A percentile compares a stretch with the other conserved stretches of the same genome.
These are phyloP conservation scores for Falco berigora DNA, from an alignment of 2,797 vertebrate species.

Conservation along the genomic window DNA sequence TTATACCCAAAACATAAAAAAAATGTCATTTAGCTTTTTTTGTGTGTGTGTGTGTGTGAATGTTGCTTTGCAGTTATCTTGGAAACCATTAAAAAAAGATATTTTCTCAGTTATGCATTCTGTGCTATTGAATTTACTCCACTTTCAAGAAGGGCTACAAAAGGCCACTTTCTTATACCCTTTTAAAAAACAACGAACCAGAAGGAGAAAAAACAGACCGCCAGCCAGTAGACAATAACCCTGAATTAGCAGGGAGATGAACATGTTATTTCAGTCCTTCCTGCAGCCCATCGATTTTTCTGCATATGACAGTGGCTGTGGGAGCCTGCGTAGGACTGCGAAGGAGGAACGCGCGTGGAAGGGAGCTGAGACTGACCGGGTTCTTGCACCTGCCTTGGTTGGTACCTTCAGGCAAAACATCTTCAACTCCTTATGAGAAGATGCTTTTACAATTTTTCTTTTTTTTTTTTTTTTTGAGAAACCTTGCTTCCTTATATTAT, in stretches of 20 bases:
- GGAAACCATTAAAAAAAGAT: not conserved
- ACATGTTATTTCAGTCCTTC: not conserved
- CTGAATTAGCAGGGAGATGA: not conserved
- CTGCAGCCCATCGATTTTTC: not conserved
- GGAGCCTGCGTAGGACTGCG: fast-evolving
- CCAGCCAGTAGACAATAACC: not conserved
- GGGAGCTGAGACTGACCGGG: not conserved
- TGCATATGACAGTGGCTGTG: fast-evolving
- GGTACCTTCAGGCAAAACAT: not conserved
- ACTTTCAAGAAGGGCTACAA: not conserved
- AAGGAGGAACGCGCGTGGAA: not conserved
- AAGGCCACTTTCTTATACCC: not conserved
- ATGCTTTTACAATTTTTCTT: not conserved
- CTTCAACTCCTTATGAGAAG: not conserved
- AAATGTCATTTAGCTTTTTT: not conserved
- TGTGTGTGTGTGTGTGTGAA: not conserved
- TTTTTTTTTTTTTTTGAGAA: not conserved
- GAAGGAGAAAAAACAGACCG: not conserved
- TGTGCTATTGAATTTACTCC: not conserved
- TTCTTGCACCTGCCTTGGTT: not conserved
- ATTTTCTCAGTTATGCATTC: not conserved
- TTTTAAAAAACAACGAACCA: not conserved
- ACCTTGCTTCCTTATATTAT: not conserved
- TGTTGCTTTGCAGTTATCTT: not conserved
- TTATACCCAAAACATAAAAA: not conserved